Conservation (phyloP, 2,113 vertebrate genomes). For the Rattus rattus region DNA sequence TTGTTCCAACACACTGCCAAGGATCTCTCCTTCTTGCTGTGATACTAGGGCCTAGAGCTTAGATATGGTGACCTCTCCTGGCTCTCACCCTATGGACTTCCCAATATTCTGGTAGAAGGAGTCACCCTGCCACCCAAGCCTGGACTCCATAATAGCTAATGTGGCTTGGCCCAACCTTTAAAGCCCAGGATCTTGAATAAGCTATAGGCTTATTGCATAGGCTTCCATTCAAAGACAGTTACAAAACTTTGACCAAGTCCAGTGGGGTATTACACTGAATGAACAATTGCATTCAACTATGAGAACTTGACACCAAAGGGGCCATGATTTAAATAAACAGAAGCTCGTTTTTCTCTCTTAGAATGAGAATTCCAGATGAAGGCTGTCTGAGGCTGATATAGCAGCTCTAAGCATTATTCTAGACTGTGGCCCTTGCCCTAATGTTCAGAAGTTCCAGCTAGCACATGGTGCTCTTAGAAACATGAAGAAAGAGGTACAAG, state of each 20-base stretch:
- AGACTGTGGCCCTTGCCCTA: not conserved
- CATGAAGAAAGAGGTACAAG: not conserved
- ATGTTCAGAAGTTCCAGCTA: not conserved
- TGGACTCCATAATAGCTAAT: not conserved
- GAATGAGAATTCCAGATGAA: constrained; percentile 43
- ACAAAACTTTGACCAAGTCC: constrained; percentile 50
- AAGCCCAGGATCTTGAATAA: constrained; percentile 1
- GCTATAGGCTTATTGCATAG: not conserved
- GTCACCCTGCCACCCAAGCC: not conserved
- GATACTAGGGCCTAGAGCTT: not conserved
- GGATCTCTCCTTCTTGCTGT: not conserved
- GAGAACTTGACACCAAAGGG: constrained; percentile 56
- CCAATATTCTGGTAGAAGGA: not conserved
- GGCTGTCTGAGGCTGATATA: not conserved
- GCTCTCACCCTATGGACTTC: not conserved
- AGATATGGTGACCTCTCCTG: not conserved
- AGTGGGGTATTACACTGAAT: constrained; percentile 10
- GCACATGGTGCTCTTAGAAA: not conserved
- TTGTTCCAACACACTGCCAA: not conserved
- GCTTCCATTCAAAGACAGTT: constrained; percentile 25
- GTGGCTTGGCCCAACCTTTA: not conserved
- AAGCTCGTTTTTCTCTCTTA: constrained; percentile 15
- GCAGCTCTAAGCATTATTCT: not conserved
- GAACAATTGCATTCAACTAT: constrained; percentile 51
- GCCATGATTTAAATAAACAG: constrained; percentile 48